A percentile compares a stretch with the other conserved stretches of the same genome.
These are phyloP conservation scores for Epinephelus awoara DNA, from an alignment of 2,797 vertebrate species.

Conservation along the genomic window DNA sequence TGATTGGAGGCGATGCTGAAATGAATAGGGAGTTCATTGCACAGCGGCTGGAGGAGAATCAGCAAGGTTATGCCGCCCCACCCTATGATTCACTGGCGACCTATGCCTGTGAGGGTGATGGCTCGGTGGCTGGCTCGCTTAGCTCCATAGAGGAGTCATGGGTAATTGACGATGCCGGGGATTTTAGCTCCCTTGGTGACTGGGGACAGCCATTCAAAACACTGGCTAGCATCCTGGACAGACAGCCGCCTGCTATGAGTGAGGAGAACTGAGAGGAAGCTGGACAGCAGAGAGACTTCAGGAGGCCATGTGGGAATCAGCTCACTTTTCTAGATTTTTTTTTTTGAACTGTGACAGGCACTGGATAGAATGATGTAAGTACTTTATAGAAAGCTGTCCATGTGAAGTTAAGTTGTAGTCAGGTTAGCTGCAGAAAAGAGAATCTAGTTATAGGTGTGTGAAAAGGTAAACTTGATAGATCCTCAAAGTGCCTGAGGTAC, in stretches of 20 bases:
- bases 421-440: slow-evolving; percentile 9
- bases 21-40: slow-evolving; percentile 90
- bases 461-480: slow-evolving; percentile 41
- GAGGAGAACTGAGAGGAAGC: slow-evolving; percentile 55
- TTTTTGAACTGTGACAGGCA: slow-evolving; percentile 40
- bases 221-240: slow-evolving; percentile 90
- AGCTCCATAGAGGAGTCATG: slow-evolving; percentile 91
- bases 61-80: slow-evolving; percentile 83
- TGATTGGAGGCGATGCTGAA: slow-evolving; percentile 80
- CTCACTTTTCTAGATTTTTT: slow-evolving; percentile 44
- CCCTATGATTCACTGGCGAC: slow-evolving; percentile 93
- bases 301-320: slow-evolving; percentile 3
- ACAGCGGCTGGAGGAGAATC: slow-evolving; percentile 89
- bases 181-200: slow-evolving; percentile 90
- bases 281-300: background rate
- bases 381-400: background rate
- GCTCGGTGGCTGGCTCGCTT: slow-evolving; percentile 91
- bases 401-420: slow-evolving; percentile 25
- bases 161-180: slow-evolving; percentile 87
- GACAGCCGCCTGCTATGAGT: slow-evolving; percentile 63
- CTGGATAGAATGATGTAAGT: slow-evolving; percentile 26
- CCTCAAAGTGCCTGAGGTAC: slow-evolving; percentile 73
- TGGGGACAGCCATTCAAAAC: slow-evolving; percentile 92
- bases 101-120: slow-evolving; percentile 91
- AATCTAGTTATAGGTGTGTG: slow-evolving; percentile 16